Conservation (phyloP, 2,797 vertebrate species). For the Mus spretus region DNA sequence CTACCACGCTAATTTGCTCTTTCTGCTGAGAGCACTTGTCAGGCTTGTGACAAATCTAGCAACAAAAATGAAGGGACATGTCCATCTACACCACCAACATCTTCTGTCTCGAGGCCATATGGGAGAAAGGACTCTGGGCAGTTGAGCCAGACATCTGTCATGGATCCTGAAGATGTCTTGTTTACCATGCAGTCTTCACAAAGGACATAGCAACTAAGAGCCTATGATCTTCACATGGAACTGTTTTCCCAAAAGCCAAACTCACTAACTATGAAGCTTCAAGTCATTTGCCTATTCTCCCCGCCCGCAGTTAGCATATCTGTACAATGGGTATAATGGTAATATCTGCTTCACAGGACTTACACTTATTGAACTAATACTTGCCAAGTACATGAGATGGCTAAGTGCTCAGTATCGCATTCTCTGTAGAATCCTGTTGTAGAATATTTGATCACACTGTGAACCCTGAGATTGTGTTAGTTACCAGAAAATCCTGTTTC, state of each 20-base stretch:
- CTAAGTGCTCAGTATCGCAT: neutral
- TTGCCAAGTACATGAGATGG: neutral
- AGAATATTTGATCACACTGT: neutral
- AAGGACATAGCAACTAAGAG: neutral
- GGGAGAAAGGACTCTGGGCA: neutral
- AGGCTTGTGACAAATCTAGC: neutral
- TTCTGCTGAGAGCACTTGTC: neutral
- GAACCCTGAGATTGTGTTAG: neutral
- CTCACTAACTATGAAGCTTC: neutral
- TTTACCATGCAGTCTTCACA: neutral
- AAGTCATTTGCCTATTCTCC: neutral
- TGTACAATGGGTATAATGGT: neutral
- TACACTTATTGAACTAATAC: neutral
- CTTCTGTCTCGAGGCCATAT: neutral
- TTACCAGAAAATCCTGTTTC: neutral
- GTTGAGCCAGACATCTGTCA: neutral
- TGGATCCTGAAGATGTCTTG: neutral
- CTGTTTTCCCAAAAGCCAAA: conserved; percentile 9
- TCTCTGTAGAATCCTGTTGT: neutral
- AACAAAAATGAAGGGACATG: neutral
- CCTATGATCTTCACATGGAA: neutral
- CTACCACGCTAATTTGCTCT: no score
- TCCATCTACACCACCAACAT: no score
- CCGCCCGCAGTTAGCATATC: neutral
- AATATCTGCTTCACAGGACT: conserved; percentile 24